Conservation (phyloP, 2,113 vertebrate genomes). For the Heterochromis multidens region DNA sequence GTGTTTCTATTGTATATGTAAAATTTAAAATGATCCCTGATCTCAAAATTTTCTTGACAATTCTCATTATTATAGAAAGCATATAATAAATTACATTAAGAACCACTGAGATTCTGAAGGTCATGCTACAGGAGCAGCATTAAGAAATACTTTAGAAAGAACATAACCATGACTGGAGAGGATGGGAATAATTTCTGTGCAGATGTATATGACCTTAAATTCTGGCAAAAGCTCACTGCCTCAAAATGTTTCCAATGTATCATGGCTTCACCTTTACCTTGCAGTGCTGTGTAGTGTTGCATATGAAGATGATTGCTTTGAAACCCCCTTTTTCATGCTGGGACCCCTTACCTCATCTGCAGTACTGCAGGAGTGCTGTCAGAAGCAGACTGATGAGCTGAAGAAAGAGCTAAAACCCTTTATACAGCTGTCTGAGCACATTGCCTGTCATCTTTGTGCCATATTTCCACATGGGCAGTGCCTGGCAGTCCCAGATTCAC, state of each 20-base stretch:
- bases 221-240: not conserved
- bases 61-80: not conserved
- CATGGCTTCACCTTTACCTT: slow-evolving; percentile 29
- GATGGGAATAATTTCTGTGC: not conserved
- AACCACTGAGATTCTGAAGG: not conserved
- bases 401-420: slow-evolving; percentile 52
- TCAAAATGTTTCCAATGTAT: slow-evolving; percentile 20
- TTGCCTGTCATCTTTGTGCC: slow-evolving; percentile 57
- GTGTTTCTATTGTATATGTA: slow-evolving; percentile 29
- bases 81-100: not conserved
- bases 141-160: not conserved
- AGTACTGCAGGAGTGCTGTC: slow-evolving; percentile 21
- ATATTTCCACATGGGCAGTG: slow-evolving; percentile 54
- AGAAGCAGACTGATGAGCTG: slow-evolving; percentile 25
- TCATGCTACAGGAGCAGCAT: not conserved
- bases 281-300: slow-evolving; percentile 7
- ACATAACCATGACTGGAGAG: not conserved
- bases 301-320: slow-evolving; percentile 41
- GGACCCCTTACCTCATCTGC: slow-evolving; percentile 37
- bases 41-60: not conserved
- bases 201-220: not conserved
- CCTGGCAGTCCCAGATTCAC: slow-evolving; percentile 47
- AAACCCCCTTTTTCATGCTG: slow-evolving; percentile 30
- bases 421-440: slow-evolving; percentile 60
- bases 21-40: slow-evolving; percentile 2